A percentile compares a stretch with the other conserved stretches of the same genome.
phyloP scores from a whole-genome alignment of 2,113 vertebrate genomes.

The Brienomyrus brachyistius region DNA sequence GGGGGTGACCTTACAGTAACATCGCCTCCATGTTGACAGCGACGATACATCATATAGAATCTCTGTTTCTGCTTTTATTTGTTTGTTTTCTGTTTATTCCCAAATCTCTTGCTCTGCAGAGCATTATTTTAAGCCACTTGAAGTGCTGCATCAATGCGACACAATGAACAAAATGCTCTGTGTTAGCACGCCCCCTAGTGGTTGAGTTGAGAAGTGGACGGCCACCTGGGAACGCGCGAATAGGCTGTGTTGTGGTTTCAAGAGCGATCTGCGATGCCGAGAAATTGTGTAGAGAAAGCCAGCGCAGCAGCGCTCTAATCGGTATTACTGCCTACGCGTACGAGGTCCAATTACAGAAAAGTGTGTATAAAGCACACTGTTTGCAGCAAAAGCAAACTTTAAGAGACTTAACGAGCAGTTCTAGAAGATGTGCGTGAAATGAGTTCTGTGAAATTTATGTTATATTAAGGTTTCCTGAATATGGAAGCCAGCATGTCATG shows the following conservation, averaged over 20 bases:
- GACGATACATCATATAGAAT: constrained; percentile 34
- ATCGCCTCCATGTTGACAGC: background rate
- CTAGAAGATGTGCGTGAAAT: background rate
- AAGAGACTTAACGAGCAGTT: background rate
- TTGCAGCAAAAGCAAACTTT: background rate
- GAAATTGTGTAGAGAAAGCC: background rate
- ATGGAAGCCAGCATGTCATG: background rate
- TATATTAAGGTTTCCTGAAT: background rate
- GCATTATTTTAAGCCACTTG: constrained; percentile 32
- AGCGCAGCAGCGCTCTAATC: background rate
- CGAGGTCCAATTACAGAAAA: background rate
- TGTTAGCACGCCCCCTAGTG: constrained; percentile 44
- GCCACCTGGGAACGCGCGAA: background rate
- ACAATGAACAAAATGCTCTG: constrained; percentile 29
- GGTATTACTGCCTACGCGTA: background rate
- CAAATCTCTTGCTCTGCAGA: constrained; percentile 37
- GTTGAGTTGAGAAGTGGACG: constrained; percentile 3
- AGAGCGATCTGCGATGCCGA: too few species aligned
- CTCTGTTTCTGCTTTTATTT: constrained; percentile 16
- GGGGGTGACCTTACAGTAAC: background rate
- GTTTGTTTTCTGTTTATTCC: constrained; percentile 36
- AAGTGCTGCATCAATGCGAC: constrained; percentile 60
- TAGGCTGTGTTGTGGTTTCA: background rate
- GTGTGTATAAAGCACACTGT: background rate
- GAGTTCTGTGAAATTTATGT: background rate